A percentile compares a stretch with the other conserved stretches of the same genome.
Conservation (phyloP, 2,797 vertebrate species). For the Tamandua tetradactyla region DNA sequence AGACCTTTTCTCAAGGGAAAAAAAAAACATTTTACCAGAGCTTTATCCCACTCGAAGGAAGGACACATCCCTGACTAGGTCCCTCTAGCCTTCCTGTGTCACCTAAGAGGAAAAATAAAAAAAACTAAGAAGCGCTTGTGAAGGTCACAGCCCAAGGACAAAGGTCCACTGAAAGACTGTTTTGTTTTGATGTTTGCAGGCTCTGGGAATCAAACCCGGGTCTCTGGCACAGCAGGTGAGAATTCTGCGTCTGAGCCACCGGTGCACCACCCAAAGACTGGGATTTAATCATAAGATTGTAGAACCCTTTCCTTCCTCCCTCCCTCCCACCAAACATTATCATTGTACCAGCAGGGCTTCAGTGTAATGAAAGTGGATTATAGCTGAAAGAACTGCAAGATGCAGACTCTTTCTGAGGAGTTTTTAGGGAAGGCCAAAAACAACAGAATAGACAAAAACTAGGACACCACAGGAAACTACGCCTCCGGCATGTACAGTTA, state of each 20-base stretch:
- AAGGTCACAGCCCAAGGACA: neutral
- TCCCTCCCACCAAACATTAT: neutral
- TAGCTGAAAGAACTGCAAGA: neutral
- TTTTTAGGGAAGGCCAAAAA: neutral
- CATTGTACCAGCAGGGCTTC: neutral
- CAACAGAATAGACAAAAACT: neutral
- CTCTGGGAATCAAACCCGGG: no score
- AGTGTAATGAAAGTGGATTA: neutral
- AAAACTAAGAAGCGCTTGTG: neutral
- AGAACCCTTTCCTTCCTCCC: neutral
- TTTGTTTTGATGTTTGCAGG: no score
- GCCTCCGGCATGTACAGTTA: neutral
- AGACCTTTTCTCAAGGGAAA: neutral
- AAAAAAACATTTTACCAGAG: neutral
- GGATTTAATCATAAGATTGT: conserved; percentile 10
- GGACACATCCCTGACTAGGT: neutral
- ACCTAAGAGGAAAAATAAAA: neutral
- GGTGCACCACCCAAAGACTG: neutral
- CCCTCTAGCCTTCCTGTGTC: neutral
- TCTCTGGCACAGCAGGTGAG: no score
- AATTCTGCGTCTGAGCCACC: no score
- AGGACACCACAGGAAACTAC: neutral
- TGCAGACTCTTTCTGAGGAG: neutral
- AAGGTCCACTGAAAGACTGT: neutral
- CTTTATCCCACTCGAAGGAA: neutral